phyloP scores from a whole-genome alignment of 2,113 vertebrate genomes.

The Panthera tigris region DNA sequence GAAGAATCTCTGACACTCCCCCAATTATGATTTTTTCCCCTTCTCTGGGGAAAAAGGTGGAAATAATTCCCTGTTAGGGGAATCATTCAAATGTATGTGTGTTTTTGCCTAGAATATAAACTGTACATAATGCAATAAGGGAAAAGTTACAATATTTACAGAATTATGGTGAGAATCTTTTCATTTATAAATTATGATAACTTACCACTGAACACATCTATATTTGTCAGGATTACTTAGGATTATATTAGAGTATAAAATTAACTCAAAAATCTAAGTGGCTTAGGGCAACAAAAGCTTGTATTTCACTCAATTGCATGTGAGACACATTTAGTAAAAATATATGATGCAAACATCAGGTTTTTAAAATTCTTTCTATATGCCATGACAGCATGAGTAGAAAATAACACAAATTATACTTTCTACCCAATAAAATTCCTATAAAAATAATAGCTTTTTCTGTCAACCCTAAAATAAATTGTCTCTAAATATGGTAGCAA shows the following conservation, averaged over 20 bases:
- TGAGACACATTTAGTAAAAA: not conserved
- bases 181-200: not conserved
- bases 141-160: not conserved
- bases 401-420: not conserved
- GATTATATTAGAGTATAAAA: not conserved
- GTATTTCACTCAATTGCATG: not conserved
- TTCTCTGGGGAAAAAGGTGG: not conserved
- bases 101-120: not conserved
- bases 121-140: not conserved
- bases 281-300: not conserved
- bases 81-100: not conserved
- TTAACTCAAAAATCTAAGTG: not conserved
- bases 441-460: not conserved
- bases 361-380: not conserved
- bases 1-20: not conserved
- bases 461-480: not conserved
- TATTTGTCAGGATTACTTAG: not conserved
- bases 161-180: not conserved
- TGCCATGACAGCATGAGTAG: not conserved
- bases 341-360: not conserved
- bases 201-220: not conserved
- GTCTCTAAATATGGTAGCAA: constrained; percentile 10
- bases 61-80: not conserved
- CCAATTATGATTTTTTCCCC: not conserved
- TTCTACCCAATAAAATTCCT: not conserved